Evolutionary conservation across 1,140 invertebrate genomes (phyloP), one percentile per base, ranked within the genome.

Genomic region (Pectinophora gossypiella): DNA sequence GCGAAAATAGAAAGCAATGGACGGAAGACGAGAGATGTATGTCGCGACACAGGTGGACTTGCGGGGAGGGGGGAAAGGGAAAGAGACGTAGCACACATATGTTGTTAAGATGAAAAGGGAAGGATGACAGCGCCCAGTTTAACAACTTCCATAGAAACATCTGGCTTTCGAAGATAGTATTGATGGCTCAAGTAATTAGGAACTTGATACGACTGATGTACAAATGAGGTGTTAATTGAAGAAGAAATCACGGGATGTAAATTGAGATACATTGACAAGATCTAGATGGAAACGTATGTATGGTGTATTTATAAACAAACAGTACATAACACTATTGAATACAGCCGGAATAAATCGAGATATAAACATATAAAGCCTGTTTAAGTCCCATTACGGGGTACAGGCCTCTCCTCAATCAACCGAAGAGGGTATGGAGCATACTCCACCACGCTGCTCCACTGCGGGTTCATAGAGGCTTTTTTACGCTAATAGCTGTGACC

Each of bases 1-100:
- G 70, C 75, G 60, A 83, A 81, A 86, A 79, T 86, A 86, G 80
- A 86, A 86, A 86, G 83, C 76, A 84, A 50, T 64, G 69, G 63
- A 63, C 70, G 68, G 72, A 80, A 72, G 67, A 65, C 45, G 53
- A 48, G 60, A 75, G 73, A 83, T 84, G 74, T 84, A 71, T 86
- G 80, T 76, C 80, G 72, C 71, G 62, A 54, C 62, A 63, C 82
- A 83, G 78, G 79, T 83, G 73, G 63, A 76, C 66, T 48, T 51
- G 58, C 53, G 68, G 55, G 61, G 61, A 71, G 69, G 68, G 68
- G 68, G 51, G 64, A 42, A 60, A 64, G 48, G 54, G 64, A 73
- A 64, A 72, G 66, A 68, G 72, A 72, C 51, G 48, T 54, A 52
- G 54, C 46, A 56, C 51, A 51, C 60, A 54, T 65, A 61, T 61